A percentile compares a stretch with the other conserved stretches of the same genome.
These are phyloP conservation scores for Bostrychus sinensis DNA, from an alignment of 2,113 vertebrate species.

Conservation along the genomic window DNA sequence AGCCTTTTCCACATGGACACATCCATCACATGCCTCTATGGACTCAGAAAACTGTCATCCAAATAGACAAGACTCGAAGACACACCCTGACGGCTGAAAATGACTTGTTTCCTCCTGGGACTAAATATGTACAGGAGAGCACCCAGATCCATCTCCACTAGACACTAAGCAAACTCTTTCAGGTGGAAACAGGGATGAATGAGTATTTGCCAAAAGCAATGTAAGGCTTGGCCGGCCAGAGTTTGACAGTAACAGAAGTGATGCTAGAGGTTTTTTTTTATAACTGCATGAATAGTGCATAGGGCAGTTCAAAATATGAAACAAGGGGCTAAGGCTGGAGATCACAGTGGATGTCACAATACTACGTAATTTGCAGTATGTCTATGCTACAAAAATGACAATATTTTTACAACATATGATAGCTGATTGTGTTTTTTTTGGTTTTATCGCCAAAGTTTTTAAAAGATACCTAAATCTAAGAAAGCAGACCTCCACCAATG, in stretches of 20 bases:
- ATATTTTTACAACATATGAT: too few relatives aligned
- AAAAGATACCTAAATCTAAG: too few relatives aligned
- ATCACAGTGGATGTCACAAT: too few relatives aligned
- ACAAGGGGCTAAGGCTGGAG: too few relatives aligned
- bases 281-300: too few relatives aligned
- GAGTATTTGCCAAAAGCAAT: constrained; percentile 6
- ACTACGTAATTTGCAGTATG: too few relatives aligned
- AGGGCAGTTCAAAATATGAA: too few relatives aligned
- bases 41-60: constrained; percentile 30
- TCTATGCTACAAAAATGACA: too few relatives aligned
- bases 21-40: constrained; percentile 17
- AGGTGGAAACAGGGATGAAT: constrained; percentile 33
- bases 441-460: too few relatives aligned
- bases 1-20: constrained; percentile 33
- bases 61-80: constrained; percentile 22
- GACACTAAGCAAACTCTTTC: constrained; percentile 25
- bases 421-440: not conserved
- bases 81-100: constrained; percentile 36
- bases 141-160: not conserved
- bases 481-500: too few relatives aligned
- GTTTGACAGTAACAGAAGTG: constrained; percentile 6
- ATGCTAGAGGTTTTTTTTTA: not conserved
- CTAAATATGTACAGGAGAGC: constrained; percentile 5
- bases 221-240: not conserved
- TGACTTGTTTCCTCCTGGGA: constrained; percentile 12